A percentile compares a stretch with the other conserved stretches of the same genome.
Conservation (phyloP, 2,797 vertebrate species). For the Echeneis naucrates region DNA sequence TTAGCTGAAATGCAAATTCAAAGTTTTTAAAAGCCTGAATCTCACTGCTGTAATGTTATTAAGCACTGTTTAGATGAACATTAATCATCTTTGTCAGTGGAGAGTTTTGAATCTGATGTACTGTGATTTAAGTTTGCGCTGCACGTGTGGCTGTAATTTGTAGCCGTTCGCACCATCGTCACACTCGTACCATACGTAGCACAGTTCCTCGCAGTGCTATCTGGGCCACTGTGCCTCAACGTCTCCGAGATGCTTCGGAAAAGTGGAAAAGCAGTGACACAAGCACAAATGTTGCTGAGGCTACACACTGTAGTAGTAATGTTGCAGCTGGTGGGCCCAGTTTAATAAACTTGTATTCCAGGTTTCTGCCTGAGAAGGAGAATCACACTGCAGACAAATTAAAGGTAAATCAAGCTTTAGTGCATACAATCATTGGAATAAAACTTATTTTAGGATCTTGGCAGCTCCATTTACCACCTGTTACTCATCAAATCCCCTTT, state of each 20-base stretch:
- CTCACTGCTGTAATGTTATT: not conserved
- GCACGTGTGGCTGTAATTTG: not conserved
- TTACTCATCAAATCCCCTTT: not conserved
- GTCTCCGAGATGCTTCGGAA: constrained; percentile 39
- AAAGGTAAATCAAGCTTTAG: not conserved
- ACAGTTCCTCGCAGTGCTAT: constrained; percentile 32
- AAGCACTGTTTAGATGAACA: not conserved
- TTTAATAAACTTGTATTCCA: constrained; percentile 46
- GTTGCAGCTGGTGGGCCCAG: constrained; percentile 19
- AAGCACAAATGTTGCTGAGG: constrained; percentile 60
- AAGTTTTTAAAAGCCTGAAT: not conserved
- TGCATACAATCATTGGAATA: not conserved
- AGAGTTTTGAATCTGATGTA: not conserved
- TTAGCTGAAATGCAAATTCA: not conserved
- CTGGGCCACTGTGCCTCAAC: constrained; percentile 52
- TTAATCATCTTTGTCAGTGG: not conserved
- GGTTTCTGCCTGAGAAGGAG: constrained; percentile 18
- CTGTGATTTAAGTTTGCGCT: not conserved
- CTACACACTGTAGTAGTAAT: constrained; percentile 35
- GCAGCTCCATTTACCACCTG: not conserved
- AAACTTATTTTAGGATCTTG: not conserved
- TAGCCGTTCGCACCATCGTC: constrained; percentile 4
- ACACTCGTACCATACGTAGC: not conserved
- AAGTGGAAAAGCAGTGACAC: constrained; percentile 56
- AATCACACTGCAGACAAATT: constrained; percentile 1